Conservation (phyloP, 2,888 invertebrate genomes). For the Hydriomena furcata region DNA sequence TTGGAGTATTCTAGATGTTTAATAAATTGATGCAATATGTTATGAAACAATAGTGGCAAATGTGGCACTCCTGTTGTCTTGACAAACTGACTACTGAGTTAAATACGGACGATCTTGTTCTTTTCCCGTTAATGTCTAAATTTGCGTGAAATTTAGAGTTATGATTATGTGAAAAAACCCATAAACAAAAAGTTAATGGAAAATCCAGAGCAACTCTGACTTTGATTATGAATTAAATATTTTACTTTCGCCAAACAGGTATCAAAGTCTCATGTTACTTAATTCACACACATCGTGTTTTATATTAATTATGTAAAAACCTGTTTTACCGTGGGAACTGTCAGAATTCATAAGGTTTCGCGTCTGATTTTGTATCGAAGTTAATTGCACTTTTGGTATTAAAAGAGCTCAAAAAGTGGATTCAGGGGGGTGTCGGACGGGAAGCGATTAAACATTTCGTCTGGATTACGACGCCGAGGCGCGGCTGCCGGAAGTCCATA, state of each 20-base stretch:
- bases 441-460: conserved; percentile 40
- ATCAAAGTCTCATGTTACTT: conserved; percentile 17
- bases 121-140: too few species aligned
- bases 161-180: too few species aligned
- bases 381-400: conserved; percentile 18
- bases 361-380: conserved; percentile 20
- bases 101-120: too few species aligned
- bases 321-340: conserved; percentile 28
- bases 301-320: conserved; percentile 27
- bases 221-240: conserved; percentile 7
- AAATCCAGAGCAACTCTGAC: neutral
- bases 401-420: conserved; percentile 19
- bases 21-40: too few species aligned
- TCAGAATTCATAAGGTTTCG: conserved; percentile 23
- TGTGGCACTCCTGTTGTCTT: too few species aligned
- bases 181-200: neutral
- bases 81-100: too few species aligned
- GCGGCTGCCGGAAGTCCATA: conserved; percentile 69
- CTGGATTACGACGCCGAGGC: conserved; percentile 51
- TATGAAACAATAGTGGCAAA: too few species aligned
- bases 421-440: conserved; percentile 27
- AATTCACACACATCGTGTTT: conserved; percentile 24
- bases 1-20: neutral
- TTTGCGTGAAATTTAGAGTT: too few species aligned
- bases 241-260: conserved; percentile 29